Percentiles rank a stretch among this genome's conserved stretches.
Evolutionary conservation across 2,888 invertebrate species (phyloP).

Genomic region (Euproctis similis): DNA sequence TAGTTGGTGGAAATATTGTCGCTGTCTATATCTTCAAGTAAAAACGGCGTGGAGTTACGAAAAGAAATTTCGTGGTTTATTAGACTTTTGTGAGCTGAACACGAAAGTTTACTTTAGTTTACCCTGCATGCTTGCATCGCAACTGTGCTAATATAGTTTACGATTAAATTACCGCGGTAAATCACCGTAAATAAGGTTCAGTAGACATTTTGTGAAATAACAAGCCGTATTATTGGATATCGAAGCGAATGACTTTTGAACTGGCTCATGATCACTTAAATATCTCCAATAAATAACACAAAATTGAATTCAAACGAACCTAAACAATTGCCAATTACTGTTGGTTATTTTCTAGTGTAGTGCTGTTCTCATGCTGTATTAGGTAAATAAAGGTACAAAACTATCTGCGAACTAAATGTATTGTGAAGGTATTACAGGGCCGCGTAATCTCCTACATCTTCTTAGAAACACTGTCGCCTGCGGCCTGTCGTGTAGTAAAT

Average conservation of each 20-base stretch:
- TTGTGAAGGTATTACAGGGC: slow-evolving; percentile 32
- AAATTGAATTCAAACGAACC: slow-evolving; percentile 43
- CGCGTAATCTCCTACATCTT: slow-evolving; percentile 52
- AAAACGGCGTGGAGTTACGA: no score
- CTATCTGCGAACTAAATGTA: slow-evolving; percentile 30
- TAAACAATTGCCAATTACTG: slow-evolving; percentile 53
- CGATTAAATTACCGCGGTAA: no score
- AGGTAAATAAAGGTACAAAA: slow-evolving; percentile 39
- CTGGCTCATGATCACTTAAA: slow-evolving; percentile 26
- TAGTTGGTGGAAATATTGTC: no score
- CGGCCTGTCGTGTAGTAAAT: slow-evolving; percentile 53
- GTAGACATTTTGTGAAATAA: slow-evolving; percentile 16
- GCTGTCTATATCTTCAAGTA: no score
- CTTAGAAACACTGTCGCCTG: slow-evolving; percentile 52
- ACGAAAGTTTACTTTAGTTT: no score
- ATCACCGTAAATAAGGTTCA: slow-evolving; percentile 8
- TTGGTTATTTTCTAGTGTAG: slow-evolving; percentile 41
- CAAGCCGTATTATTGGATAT: slow-evolving; percentile 18
- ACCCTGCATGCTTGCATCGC: no score
- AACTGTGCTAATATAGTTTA: no score
- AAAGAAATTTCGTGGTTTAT: no score
- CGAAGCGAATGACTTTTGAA: slow-evolving; percentile 27
- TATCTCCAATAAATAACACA: slow-evolving; percentile 38
- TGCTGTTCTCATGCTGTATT: slow-evolving; percentile 45
- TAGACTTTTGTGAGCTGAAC: no score